phyloP scores from a whole-genome alignment of 2,797 vertebrate genomes.

The Taenioides sp. region DNA sequence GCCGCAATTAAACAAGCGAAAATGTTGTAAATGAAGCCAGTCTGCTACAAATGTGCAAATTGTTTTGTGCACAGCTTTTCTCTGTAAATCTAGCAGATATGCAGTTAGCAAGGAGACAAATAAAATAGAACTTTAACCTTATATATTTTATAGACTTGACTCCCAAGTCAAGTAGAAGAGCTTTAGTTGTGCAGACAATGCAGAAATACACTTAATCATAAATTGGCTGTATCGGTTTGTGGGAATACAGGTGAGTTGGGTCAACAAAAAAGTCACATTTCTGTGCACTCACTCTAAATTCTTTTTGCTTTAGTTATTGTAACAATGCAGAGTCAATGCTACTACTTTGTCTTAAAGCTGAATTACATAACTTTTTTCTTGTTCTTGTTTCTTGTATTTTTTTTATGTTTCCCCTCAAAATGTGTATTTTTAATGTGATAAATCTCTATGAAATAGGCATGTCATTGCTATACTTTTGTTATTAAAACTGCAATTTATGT shows the following conservation, averaged over 20 bases:
- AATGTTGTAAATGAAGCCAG: conserved; percentile 56
- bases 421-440: too few species aligned
- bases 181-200: background rate
- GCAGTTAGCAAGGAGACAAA: conserved; percentile 23
- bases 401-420: too few species aligned
- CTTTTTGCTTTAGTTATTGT: too few species aligned
- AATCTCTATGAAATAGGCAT: too few species aligned
- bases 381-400: too few species aligned
- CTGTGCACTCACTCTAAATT: too few species aligned
- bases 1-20: conserved; percentile 55
- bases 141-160: background rate
- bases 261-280: background rate
- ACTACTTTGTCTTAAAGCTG: too few species aligned
- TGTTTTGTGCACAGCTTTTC: conserved; percentile 23
- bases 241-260: background rate
- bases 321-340: too few species aligned
- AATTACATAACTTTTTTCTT: too few species aligned
- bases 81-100: conserved; percentile 33
- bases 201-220: background rate
- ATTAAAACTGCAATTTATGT: too few species aligned
- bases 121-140: conserved; percentile 36
- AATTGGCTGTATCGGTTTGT: background rate
- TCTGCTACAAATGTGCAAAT: conserved; percentile 54
- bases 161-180: background rate
- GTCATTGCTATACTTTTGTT: too few species aligned